Evolutionary conservation across 1,140 invertebrate genomes (phyloP).

Genomic region (Cydia strobilella): DNA sequence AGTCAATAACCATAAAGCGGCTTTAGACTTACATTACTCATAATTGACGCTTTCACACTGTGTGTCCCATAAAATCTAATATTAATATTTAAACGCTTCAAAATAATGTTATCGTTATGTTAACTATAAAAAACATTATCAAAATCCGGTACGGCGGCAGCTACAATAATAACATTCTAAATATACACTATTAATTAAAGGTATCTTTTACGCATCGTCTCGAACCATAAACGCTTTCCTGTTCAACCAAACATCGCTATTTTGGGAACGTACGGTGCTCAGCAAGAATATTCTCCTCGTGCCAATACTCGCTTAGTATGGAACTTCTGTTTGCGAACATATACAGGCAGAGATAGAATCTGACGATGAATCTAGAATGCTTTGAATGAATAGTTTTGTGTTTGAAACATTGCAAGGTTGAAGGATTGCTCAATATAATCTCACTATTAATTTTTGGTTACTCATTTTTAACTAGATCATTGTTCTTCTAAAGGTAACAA

Average conservation of each 20-base stretch:
- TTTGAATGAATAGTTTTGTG: neutral
- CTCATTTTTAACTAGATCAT: no score
- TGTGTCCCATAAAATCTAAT: neutral
- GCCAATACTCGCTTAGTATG: neutral
- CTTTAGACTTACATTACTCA: neutral
- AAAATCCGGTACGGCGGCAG: neutral
- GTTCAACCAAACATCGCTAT: slow-evolving; percentile 20
- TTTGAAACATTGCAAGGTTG: neutral
- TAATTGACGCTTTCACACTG: neutral
- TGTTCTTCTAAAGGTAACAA: no score
- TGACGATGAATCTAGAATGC: neutral
- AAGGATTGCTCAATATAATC: neutral
- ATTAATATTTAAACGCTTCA: slow-evolving; percentile 11
- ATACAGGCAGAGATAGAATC: neutral
- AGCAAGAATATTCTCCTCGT: neutral
- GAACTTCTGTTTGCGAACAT: neutral
- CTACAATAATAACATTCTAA: slow-evolving; percentile 28
- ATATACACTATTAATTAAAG: slow-evolving; percentile 33
- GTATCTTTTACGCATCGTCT: slow-evolving; percentile 30
- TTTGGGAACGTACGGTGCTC: slow-evolving; percentile 15
- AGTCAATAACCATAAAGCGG: slow-evolving; percentile 1
- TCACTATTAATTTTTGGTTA: no score
- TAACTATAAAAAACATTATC: slow-evolving; percentile 9
- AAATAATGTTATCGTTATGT: slow-evolving; percentile 13
- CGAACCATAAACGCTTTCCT: slow-evolving; percentile 29